These are phyloP conservation scores for Bostrychus sinensis DNA, from an alignment of 2,113 vertebrate genomes.

Conservation along the genomic window DNA sequence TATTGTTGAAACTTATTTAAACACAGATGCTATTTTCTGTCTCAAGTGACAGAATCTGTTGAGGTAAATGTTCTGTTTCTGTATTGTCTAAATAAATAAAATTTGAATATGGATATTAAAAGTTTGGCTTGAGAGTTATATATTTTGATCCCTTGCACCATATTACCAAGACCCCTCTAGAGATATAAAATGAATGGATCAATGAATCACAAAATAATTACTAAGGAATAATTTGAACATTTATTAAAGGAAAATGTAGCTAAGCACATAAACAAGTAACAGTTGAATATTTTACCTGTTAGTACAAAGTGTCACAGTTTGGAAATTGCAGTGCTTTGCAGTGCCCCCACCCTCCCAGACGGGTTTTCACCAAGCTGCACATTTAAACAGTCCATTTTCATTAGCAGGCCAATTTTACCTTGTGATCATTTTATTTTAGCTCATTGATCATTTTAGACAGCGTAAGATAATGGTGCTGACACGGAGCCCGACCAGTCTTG, in stretches of 20 bases:
- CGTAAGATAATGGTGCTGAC: slow-evolving; percentile 86
- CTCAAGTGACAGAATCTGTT: slow-evolving; percentile 21
- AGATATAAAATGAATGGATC: neutral
- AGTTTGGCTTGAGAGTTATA: neutral
- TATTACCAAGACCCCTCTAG: neutral
- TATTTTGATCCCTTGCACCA: neutral
- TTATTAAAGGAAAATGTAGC: neutral
- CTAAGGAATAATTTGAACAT: neutral
- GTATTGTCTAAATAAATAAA: slow-evolving; percentile 54
- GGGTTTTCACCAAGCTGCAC: slow-evolving; percentile 74
- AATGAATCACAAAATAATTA: neutral
- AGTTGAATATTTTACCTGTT: slow-evolving; percentile 25
- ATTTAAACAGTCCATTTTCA: slow-evolving; percentile 88
- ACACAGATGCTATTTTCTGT: slow-evolving; percentile 45
- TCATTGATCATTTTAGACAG: slow-evolving; percentile 91
- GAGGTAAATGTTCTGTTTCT: slow-evolving; percentile 21
- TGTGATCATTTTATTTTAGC: slow-evolving; percentile 91
- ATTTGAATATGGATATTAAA: slow-evolving; percentile 38
- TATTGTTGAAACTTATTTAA: slow-evolving; percentile 43
- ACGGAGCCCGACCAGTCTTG: slow-evolving; percentile 83
- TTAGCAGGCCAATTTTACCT: slow-evolving; percentile 89
- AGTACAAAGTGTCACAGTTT: slow-evolving; percentile 15
- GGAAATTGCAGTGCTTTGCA: slow-evolving; percentile 30
- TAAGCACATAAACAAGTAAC: neutral
- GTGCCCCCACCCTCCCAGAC: slow-evolving; percentile 60